Base-by-base conservation (phyloP, 2,888 invertebrate species). In the Lasius fuliginosus region DNA sequence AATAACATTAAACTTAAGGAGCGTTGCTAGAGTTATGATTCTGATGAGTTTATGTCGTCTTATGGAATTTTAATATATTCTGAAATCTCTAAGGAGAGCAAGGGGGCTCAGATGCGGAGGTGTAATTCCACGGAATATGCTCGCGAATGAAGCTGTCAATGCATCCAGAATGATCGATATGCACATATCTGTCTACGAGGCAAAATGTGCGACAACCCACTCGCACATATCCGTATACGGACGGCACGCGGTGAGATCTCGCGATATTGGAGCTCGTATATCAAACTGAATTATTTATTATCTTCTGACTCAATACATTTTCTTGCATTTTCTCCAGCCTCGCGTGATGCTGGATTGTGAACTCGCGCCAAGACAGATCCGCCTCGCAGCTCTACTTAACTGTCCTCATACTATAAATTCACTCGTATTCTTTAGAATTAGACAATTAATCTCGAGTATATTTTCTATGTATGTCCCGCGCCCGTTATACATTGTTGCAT, bases 251-350 rank as follows among this genome's bases (percentile, higher is more conserved):
- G 60, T 46, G 46, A 82, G 77, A 81, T 81, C 79, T 76, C 74
- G 68, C 75, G 82, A 85, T 85, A 85, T 85, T 76, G 82, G 75
- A 76, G 69, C 79, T 71, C 69, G 82, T 71, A 85, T 69, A 82
- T 85, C 82, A 71, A 84, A 30, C 84, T 85, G 85, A 85, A 84
- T 85, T 85, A 85, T 85, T 84, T 85, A 85, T 85, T 83, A 85
- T 83, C 83, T 67, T 18, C 65, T 60, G 46, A 60, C 49, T 71
- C 85, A 71, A 84, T 85, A 77, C 76, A 68, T 85, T 83, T 73
- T 79, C 85, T 73, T 30, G 67, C 65, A 84, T 84, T 84, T 84
- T 84, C 68, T 71, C 68, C 60, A 46, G 18, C 15, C 15, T 53
- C 46, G 27, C 60, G 27, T 30, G 46, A 69, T 46, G 60, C 33